phyloP scores from a whole-genome alignment of 2,797 vertebrate species.

The Spinus olivaceus region DNA sequence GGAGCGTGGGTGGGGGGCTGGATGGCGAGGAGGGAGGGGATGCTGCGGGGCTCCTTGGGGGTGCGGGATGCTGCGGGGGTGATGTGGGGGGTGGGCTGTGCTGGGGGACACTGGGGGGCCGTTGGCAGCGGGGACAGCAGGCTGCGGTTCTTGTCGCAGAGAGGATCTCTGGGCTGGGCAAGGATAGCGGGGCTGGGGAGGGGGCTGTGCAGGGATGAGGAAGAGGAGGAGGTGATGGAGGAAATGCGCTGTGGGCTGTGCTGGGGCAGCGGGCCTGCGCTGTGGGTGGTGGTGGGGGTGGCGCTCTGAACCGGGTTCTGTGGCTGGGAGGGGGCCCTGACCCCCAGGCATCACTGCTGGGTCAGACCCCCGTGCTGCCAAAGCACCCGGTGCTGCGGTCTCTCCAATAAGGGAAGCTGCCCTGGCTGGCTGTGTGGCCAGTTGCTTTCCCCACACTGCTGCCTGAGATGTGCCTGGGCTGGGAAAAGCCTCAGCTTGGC shows the following conservation, averaged over 20 bases:
- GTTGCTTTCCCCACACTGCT: neutral
- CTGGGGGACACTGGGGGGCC: rapidly evolving
- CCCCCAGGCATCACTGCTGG: neutral
- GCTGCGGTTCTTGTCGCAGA: neutral
- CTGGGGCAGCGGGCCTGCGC: neutral
- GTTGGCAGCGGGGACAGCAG: neutral
- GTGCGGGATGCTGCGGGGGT: too few species aligned
- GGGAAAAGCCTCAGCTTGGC: neutral
- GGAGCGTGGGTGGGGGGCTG: neutral
- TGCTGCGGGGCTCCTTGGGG: too few species aligned
- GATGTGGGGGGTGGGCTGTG: neutral
- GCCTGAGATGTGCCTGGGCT: neutral
- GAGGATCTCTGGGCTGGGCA: neutral
- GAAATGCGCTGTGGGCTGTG: neutral
- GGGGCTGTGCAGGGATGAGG: neutral
- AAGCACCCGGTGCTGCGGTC: neutral
- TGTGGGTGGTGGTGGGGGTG: neutral
- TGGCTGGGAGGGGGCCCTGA: neutral
- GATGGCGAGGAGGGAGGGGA: neutral
- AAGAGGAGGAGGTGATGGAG: neutral
- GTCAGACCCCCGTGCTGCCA: rapidly evolving
- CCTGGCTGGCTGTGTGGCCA: neutral
- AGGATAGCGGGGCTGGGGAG: neutral
- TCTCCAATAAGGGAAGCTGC: rapidly evolving
- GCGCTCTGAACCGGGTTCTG: neutral